phyloP scores from a whole-genome alignment of 2,797 vertebrate genomes.

The Antennarius maculatus region DNA sequence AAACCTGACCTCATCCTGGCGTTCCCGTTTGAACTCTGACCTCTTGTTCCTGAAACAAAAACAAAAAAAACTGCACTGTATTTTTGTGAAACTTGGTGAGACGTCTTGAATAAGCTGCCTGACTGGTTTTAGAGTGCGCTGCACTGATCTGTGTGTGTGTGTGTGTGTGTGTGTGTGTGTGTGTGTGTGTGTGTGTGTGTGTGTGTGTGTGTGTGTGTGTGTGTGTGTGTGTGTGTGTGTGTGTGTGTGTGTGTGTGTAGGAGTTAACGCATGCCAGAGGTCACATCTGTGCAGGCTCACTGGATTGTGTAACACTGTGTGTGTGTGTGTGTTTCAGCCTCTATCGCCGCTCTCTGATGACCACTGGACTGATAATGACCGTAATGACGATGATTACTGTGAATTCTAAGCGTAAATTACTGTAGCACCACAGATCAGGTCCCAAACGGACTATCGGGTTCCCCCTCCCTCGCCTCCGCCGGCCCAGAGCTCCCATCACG shows the following conservation, averaged over 20 bases:
- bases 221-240: not conserved
- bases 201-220: slow-evolving; percentile 17
- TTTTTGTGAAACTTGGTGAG: not conserved
- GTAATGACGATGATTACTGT: slow-evolving; percentile 37
- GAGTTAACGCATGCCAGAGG: slow-evolving; percentile 53
- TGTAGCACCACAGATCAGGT: slow-evolving; percentile 5
- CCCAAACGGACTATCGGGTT: slow-evolving; percentile 40
- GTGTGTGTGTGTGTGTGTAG: slow-evolving; percentile 26
- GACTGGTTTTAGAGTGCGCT: not conserved
- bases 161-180: slow-evolving; percentile 24
- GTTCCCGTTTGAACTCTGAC: too few species aligned
- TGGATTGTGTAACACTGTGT: slow-evolving; percentile 66
- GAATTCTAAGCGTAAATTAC: slow-evolving; percentile 25
- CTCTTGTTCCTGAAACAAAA: not conserved
- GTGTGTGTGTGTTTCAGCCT: slow-evolving; percentile 21
- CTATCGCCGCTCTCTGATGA: slow-evolving; percentile 26
- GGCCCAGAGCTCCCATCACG: slow-evolving; percentile 10
- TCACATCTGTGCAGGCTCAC: slow-evolving; percentile 64
- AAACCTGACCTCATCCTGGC: too few species aligned
- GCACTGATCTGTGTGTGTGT: not conserved
- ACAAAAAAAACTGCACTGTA: not conserved
- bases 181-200: slow-evolving; percentile 23
- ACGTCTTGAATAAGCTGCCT: not conserved
- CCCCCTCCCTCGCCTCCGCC: not conserved
- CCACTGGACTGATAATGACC: slow-evolving; percentile 9